A percentile compares a stretch with the other conserved stretches of the same genome.
These are phyloP conservation scores for Ellobium chinense DNA, from an alignment of 2,888 invertebrate genomes.

Conservation along the genomic window DNA sequence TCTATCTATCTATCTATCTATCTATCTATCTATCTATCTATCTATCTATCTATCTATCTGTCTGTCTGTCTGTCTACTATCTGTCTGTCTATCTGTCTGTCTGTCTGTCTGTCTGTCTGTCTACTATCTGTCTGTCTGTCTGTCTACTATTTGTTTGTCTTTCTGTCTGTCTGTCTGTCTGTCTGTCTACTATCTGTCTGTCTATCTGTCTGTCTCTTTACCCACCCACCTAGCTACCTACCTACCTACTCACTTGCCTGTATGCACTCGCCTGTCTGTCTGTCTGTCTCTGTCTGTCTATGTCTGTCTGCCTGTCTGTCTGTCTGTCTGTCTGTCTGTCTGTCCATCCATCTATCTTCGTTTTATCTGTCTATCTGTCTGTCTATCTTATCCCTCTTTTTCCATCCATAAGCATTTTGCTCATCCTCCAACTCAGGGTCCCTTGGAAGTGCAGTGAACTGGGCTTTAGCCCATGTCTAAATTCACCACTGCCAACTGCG, in stretches of 20 bases:
- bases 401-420: too few species aligned
- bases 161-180: constrained; percentile 24
- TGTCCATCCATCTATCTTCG: neutral
- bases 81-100: neutral
- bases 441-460: too few species aligned
- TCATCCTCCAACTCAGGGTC: too few species aligned
- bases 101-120: neutral
- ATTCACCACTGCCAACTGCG: too few species aligned
- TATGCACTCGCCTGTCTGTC: neutral
- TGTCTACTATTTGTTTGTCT: constrained; percentile 18
- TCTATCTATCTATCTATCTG: constrained; percentile 18
- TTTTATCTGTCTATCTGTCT: neutral
- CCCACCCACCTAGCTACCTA: neutral
- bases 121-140: constrained; percentile 16
- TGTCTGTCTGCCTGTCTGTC: neutral
- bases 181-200: neutral
- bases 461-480: too few species aligned
- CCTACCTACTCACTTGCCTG: neutral
- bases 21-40: constrained; percentile 20
- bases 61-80: neutral
- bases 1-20: constrained; percentile 11
- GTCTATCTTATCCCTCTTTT: neutral
- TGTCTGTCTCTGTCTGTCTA: neutral
- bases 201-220: constrained; percentile 12
- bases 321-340: neutral